phyloP scores from a whole-genome alignment of 2,888 invertebrate genomes.

The Exocentrus adspersus region DNA sequence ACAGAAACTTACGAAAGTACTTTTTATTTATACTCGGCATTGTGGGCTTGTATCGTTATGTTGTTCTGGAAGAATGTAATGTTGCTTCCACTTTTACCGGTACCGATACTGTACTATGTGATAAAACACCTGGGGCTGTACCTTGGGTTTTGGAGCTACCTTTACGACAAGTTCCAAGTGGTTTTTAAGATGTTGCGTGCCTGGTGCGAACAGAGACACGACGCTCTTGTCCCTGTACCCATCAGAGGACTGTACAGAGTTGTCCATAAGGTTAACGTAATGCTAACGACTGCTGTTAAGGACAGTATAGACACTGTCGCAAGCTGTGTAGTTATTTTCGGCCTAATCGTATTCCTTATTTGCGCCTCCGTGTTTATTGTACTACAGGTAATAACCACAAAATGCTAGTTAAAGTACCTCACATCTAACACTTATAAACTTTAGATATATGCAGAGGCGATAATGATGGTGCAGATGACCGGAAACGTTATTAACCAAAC shows the following conservation, averaged over 20 bases:
- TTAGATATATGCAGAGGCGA: slow-evolving; percentile 95
- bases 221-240: slow-evolving; percentile 79
- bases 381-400: slow-evolving; percentile 73
- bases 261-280: slow-evolving; percentile 71
- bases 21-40: slow-evolving; percentile 78
- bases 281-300: slow-evolving; percentile 72
- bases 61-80: slow-evolving; percentile 88
- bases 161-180: slow-evolving; percentile 56
- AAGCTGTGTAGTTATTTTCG: slow-evolving; percentile 84
- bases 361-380: slow-evolving; percentile 84
- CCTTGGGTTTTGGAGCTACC: slow-evolving; percentile 67
- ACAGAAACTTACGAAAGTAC: slow-evolving; percentile 70
- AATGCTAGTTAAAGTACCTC: too few relatives aligned
- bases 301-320: slow-evolving; percentile 87
- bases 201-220: slow-evolving; percentile 75
- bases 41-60: slow-evolving; percentile 86
- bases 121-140: slow-evolving; percentile 67
- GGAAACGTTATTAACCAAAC: slow-evolving; percentile 90
- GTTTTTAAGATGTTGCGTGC: slow-evolving; percentile 55
- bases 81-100: slow-evolving; percentile 78
- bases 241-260: slow-evolving; percentile 81
- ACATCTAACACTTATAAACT: too few relatives aligned
- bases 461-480: slow-evolving; percentile 88
- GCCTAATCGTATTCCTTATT: slow-evolving; percentile 82
- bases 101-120: slow-evolving; percentile 79